Conservation (phyloP, 2,888 invertebrate genomes). For the Cistogaster globosa region DNA sequence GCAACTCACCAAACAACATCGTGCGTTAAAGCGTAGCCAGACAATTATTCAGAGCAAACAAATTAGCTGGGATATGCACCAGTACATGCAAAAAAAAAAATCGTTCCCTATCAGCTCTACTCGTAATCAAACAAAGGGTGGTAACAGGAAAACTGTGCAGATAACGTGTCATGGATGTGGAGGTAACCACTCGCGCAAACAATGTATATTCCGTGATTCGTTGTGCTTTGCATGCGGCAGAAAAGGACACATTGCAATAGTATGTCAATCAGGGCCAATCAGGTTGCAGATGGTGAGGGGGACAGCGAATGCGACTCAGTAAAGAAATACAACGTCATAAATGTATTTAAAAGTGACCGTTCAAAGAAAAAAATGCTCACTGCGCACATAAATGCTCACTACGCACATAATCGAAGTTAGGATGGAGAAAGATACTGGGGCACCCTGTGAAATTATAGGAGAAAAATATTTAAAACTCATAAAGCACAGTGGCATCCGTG, state of each 20-base stretch:
- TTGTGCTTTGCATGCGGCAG: slow-evolving; percentile 9
- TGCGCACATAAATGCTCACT: slow-evolving; percentile 27
- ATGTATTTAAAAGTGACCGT: background rate
- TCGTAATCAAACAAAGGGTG: background rate
- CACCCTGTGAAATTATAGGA: slow-evolving; percentile 13
- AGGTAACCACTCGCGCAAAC: background rate
- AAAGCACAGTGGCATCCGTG: slow-evolving; percentile 25
- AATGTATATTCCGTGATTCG: background rate
- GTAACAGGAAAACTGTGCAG: background rate
- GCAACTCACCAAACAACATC: slow-evolving; percentile 24
- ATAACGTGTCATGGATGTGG: slow-evolving; percentile 1
- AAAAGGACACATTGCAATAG: slow-evolving; percentile 21
- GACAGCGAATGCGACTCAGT: background rate
- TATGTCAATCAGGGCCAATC: slow-evolving; percentile 1
- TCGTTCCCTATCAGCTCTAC: background rate
- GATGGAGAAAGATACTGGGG: slow-evolving; percentile 43
- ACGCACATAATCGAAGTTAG: slow-evolving; percentile 8
- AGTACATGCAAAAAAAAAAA: background rate
- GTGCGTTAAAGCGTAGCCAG: background rate
- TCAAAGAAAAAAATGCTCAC: background rate
- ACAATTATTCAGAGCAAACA: too few species aligned
- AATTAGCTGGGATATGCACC: slow-evolving; percentile 21
- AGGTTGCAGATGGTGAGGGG: background rate
- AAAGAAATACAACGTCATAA: background rate
- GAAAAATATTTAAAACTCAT: background rate